A percentile compares a stretch with the other conserved stretches of the same genome.
phyloP scores from a whole-genome alignment of 1,140 invertebrate species.

The Aphidius gifuensis region DNA sequence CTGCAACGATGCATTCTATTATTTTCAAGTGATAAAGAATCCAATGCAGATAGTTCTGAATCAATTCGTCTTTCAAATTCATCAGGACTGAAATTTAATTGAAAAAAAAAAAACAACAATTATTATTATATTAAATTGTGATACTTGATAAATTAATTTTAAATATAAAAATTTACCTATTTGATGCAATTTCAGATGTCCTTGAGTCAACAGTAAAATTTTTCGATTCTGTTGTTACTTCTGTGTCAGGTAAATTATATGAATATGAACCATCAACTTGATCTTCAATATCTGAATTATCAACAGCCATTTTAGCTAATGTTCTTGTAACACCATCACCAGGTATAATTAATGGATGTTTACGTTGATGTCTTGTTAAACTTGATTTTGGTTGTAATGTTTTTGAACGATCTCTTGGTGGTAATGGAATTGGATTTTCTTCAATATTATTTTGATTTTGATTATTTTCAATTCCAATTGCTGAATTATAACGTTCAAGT shows the following conservation, averaged over 20 bases:
- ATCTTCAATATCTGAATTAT: conserved; percentile 41
- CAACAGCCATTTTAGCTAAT: conserved; percentile 59
- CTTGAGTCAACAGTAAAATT: conserved; percentile 19
- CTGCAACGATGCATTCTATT: conserved; percentile 39
- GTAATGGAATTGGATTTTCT: conserved; percentile 75
- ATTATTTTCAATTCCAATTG: conserved; percentile 49
- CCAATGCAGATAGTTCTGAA: conserved; percentile 63
- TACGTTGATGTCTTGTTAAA: conserved; percentile 77
- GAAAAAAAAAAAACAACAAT: conserved; percentile 2
- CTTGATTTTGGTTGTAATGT: conserved; percentile 60
- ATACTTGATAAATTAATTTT: not conserved
- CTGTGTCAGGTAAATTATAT: conserved; percentile 18
- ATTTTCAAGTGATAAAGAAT: conserved; percentile 53
- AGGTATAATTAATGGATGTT: conserved; percentile 84
- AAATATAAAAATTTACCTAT: conserved; percentile 34
- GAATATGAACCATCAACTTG: conserved; percentile 39
- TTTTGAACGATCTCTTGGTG: conserved; percentile 76
- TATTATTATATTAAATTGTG: not conserved
- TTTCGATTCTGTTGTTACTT: conserved; percentile 19
- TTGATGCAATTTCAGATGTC: conserved; percentile 30
- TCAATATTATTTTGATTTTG: conserved; percentile 53
- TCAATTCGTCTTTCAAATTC: conserved; percentile 62
- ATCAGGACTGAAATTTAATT: conserved; percentile 48
- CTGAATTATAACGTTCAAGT: conserved; percentile 43
- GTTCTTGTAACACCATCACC: conserved; percentile 62